These are phyloP conservation scores for Macroramphosus scolopax DNA, from an alignment of 2,797 vertebrate species.

Conservation along the genomic window DNA sequence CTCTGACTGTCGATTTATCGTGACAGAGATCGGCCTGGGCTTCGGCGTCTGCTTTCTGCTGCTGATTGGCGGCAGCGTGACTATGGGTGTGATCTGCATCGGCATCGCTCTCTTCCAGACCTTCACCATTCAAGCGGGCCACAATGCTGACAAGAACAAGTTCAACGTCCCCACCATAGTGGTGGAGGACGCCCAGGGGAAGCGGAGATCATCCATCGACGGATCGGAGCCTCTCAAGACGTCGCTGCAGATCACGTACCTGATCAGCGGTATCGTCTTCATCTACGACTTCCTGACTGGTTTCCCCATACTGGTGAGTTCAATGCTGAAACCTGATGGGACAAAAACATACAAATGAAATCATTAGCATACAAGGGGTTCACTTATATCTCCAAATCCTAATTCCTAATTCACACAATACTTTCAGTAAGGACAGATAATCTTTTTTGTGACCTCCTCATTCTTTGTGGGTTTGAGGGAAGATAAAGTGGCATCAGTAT, in stretches of 20 bases:
- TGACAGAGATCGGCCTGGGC: conserved; percentile 92
- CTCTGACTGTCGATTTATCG: conserved; percentile 90
- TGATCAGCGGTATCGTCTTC: conserved; percentile 90
- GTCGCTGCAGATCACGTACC: conserved; percentile 90
- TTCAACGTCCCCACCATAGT: conserved; percentile 93
- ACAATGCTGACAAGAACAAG: conserved; percentile 79
- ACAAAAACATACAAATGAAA: too few relatives aligned
- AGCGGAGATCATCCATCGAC: conserved; percentile 90
- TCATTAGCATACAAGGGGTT: too few relatives aligned
- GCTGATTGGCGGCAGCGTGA: conserved; percentile 87
- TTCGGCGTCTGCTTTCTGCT: conserved; percentile 93
- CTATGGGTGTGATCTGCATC: conserved; percentile 88
- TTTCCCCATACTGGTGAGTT: conserved; percentile 90
- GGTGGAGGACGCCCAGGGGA: conserved; percentile 92
- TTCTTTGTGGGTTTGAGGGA: too few relatives aligned
- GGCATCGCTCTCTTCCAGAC: conserved; percentile 92
- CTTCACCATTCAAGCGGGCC: conserved; percentile 81
- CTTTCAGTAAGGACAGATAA: too few relatives aligned
- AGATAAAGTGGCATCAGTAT: too few relatives aligned
- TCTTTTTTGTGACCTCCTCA: too few relatives aligned
- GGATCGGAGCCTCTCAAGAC: conserved; percentile 90
- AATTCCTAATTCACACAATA: too few relatives aligned
- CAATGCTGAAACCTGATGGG: neutral
- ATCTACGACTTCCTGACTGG: conserved; percentile 93
- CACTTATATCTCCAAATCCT: too few relatives aligned